Percentiles rank a stretch among this genome's conserved stretches.
Conservation (phyloP, 2,113 vertebrate species). For the Gorsachius goisagi region DNA sequence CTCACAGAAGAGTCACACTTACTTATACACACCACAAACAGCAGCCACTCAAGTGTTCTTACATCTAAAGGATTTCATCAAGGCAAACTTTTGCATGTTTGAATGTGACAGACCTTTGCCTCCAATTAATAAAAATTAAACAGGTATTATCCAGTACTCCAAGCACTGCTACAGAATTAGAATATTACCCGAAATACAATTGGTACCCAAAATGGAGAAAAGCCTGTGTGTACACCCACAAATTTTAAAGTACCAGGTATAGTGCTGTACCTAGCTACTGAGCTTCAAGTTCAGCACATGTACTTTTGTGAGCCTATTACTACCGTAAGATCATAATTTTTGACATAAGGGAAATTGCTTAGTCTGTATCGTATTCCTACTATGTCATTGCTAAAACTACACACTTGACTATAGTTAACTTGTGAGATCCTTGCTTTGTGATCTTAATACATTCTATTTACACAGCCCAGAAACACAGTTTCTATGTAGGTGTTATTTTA, state of each 20-base stretch:
- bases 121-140: neutral
- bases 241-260: neutral
- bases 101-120: neutral
- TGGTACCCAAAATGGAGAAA: neutral
- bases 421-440: neutral
- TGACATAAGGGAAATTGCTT: neutral
- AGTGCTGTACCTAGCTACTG: neutral
- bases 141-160: neutral
- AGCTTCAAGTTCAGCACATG: neutral
- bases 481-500: neutral
- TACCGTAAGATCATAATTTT: neutral
- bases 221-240: neutral
- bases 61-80: neutral
- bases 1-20: neutral
- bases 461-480: neutral
- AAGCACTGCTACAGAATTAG: neutral
- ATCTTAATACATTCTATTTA: neutral
- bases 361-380: neutral
- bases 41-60: neutral
- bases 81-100: neutral
- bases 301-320: neutral
- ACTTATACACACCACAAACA: neutral
- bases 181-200: neutral
- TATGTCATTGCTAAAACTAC: neutral
- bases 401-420: neutral